Base-by-base conservation (phyloP, 2,113 vertebrate genomes). In the Paralichthys olivaceus region DNA sequence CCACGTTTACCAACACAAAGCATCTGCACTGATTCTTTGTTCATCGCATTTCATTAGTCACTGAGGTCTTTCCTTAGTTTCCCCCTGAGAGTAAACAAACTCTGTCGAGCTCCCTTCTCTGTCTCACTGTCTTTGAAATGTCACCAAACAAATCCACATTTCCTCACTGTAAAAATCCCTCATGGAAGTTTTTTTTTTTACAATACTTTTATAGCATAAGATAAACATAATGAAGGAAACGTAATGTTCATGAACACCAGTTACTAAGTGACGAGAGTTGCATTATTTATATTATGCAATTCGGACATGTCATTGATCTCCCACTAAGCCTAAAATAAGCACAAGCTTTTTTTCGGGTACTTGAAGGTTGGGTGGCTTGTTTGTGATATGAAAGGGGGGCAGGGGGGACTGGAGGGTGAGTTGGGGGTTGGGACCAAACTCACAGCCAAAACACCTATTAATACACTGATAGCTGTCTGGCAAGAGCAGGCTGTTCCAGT, bases 371-470 rank as follows among this genome's bases (percentile, higher is more conserved):
- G 69, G 23, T 82, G 81, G 75, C 71, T 68, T 89, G 80, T 84
- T 84, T 84, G 63, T 86, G 69, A 89, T 82, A 87, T 87, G 73
- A 84, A 85, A 72, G 13, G 54, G 12, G 34, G 19, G 58, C 4
- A 5, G 22, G 29, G 32, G 7, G 49, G 23, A 19, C 53, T 70
- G 62, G 55, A 80, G 79, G 75, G 61, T 13, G 14, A 55, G 32
- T 49, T 37, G 78, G 85, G 69, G 85, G 51, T 59, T 79, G 79
- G 67, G 82, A 84, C 83, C 63, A 81, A 87, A 89, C 84, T 69
- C 64, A 82, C 71, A 81, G 83, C 85, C 84, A 86, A 79, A 84
- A 78, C 66, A 81, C 74, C 89, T 91, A 92, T 92, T 91, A 89
- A 93, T 93, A 93, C 61, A 72, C 78, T 53, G 77, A 89, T 84